Percentiles rank a stretch among this genome's conserved stretches.
Evolutionary conservation across 1,140 invertebrate species (phyloP).

Genomic region (Drosophila bifasciata): DNA sequence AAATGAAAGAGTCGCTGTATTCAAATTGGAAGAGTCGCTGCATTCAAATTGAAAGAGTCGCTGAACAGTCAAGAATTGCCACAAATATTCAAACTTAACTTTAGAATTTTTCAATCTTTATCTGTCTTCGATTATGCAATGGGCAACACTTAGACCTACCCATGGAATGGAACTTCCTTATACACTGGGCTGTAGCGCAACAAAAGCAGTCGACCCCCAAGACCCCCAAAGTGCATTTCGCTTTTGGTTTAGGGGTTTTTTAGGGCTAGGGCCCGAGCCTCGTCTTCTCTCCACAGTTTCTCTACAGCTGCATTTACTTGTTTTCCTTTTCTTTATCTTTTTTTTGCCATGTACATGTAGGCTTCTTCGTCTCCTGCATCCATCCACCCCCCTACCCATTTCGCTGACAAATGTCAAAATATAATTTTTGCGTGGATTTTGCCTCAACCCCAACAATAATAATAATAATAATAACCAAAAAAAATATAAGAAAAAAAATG

Average conservation of each 20-base stretch:
- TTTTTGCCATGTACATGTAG: constrained; percentile 27
- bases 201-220: constrained; percentile 25
- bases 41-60: too few relatives aligned
- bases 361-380: constrained; percentile 10
- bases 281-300: constrained; percentile 8
- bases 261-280: constrained; percentile 8
- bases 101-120: too few relatives aligned
- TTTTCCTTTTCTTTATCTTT: constrained; percentile 30
- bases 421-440: constrained; percentile 81
- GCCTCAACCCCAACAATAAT: constrained; percentile 34
- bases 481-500: constrained; percentile 28
- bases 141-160: too few relatives aligned
- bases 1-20: not conserved
- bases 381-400: not conserved
- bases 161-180: not conserved
- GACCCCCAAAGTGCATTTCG: constrained; percentile 60
- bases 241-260: constrained; percentile 25
- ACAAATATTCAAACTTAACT: too few relatives aligned
- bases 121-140: too few relatives aligned
- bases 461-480: constrained; percentile 30
- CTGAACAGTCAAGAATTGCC: too few relatives aligned
- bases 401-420: constrained; percentile 76
- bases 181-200: constrained; percentile 22
- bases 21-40: too few relatives aligned
- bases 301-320: constrained; percentile 7